Conservation (phyloP, 2,888 invertebrate genomes). For the Polymixis lichenea region DNA sequence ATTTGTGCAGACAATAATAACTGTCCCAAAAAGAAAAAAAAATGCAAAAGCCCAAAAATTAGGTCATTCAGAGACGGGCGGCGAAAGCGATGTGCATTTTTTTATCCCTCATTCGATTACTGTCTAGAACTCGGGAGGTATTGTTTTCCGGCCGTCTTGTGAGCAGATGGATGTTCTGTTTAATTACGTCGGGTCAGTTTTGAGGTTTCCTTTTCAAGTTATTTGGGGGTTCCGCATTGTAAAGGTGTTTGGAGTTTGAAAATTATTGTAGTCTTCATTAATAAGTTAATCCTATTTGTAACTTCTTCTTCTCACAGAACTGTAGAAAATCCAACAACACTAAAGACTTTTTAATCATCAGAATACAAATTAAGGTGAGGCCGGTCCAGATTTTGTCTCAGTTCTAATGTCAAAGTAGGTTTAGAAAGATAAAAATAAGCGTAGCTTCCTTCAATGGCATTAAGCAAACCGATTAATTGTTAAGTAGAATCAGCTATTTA, state of each 20-base stretch:
- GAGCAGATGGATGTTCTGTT: conserved; percentile 59
- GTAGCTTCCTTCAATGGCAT: no score
- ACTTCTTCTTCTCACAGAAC: neutral
- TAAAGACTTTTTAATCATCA: no score
- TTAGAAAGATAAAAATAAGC: no score
- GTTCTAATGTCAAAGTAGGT: no score
- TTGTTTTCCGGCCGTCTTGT: conserved; percentile 60
- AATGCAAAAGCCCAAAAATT: conserved; percentile 52
- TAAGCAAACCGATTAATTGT: neutral
- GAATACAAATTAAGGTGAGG: no score
- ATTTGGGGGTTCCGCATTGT: conserved; percentile 18
- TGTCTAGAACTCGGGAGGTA: conserved; percentile 58
- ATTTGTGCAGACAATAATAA: conserved; percentile 42
- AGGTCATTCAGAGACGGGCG: conserved; percentile 61
- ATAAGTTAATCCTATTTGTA: neutral
- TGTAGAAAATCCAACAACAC: no score
- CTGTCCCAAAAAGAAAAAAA: neutral
- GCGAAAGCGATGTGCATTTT: conserved; percentile 54
- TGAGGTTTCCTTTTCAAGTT: conserved; percentile 36
- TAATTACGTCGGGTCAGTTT: conserved; percentile 53
- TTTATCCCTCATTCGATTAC: conserved; percentile 61
- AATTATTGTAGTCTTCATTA: neutral
- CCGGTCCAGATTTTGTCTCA: no score
- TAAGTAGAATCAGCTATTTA: neutral
- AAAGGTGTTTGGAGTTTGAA: conserved; percentile 1